Conservation (phyloP, 92 coral and sea anemone genomes). For the Micromussa lordhowensis region DNA sequence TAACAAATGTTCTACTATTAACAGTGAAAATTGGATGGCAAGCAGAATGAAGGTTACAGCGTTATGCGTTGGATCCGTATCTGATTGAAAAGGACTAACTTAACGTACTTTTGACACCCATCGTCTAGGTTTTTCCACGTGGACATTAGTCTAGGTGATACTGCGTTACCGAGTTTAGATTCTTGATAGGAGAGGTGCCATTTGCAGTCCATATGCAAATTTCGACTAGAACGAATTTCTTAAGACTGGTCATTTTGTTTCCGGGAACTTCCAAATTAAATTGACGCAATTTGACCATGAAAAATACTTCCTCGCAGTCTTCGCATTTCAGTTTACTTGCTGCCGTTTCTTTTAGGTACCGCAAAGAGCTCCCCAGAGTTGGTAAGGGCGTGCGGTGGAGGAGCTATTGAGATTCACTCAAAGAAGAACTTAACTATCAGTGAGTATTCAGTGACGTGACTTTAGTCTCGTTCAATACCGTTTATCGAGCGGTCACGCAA, state of each 20-base stretch:
- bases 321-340: neutral
- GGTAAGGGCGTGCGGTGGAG: constrained; percentile 66
- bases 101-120: no score
- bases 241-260: neutral
- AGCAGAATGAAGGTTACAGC: no score
- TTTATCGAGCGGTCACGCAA: neutral
- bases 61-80: no score
- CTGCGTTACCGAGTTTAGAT: neutral
- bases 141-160: no score
- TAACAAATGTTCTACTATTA: no score
- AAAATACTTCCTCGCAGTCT: neutral
- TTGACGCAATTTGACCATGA: neutral
- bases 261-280: neutral
- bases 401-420: constrained; percentile 65
- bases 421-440: constrained; percentile 55
- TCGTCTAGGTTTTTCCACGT: no score
- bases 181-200: neutral
- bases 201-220: neutral
- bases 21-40: no score
- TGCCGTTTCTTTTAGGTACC: constrained; percentile 44
- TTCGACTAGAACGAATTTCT: neutral
- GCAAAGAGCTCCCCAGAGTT: neutral
- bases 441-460: constrained; percentile 29
- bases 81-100: no score
- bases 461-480: neutral